Evolutionary conservation across 2,113 vertebrate genomes (phyloP), one percentile per base, ranked within the genome.

Genomic region (Hydropotes inermis): DNA sequence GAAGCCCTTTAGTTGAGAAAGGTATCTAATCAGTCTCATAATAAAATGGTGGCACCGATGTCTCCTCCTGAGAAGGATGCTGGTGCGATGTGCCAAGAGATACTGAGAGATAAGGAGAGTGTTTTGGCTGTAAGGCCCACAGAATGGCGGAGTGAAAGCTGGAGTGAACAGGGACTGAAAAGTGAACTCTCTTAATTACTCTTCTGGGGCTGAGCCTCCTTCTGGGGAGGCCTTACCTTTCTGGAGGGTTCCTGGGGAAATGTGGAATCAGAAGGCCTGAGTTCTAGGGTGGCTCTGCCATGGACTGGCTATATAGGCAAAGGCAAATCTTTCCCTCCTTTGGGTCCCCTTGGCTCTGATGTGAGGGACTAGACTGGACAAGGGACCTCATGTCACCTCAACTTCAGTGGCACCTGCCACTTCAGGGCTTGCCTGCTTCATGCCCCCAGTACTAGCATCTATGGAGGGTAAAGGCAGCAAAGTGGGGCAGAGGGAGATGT

Each of bases 181-280:
- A 47, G 16, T 21, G 27, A 43, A 92, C 52, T 90, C 83, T 84
- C 57, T 64, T 60, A 61, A 4, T 95, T 76, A 74, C 25, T 84
- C 57, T 7, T 55, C 3, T 76, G 95, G 54, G 64, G 39, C 36
- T 67, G 1, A 43, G 23, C 57, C 84, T 70, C 57, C 15, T 52
- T 82, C 57, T 85, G 78, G 39, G 64, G 61, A 93, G 64, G 43
- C 6, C 30, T 61, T 25, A 58, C 23, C 61, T 90, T 97, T 95
- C 93, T 81, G 79, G 39, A 91, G 23, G 30, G 6, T 84, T 97
- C 58, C 17, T 33, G 54, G 96, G 60, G 64, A 25, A 52, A 45
- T 5, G 1, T 67, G n/a, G 82, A 5, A 25, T 39, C 55, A 25
- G 33, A 39, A 96, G 39, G 43, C 43, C 87, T 6, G 36, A 50